Evolutionary conservation across 2,113 vertebrate species (phyloP).

Genomic region (Scomber japonicus): DNA sequence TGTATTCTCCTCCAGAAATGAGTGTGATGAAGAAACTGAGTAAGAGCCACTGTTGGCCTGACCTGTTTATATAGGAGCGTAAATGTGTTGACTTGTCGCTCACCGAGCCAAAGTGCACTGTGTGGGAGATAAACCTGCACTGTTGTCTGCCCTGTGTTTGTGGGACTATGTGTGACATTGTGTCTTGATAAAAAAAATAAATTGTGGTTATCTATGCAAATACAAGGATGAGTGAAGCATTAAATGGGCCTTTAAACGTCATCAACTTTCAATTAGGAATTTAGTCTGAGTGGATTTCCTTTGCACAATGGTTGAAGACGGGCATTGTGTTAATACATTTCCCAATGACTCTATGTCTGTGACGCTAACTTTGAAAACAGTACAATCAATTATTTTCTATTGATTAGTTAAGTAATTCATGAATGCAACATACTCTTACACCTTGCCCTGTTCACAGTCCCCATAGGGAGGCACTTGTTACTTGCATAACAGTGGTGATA

Average conservation of each 20-base stretch:
- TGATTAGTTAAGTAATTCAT: conserved; percentile 44
- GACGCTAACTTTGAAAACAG: neutral
- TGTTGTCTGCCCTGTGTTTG: conserved; percentile 40
- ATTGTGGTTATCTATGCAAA: conserved; percentile 9
- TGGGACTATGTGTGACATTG: conserved; percentile 26
- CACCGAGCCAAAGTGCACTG: conserved; percentile 84
- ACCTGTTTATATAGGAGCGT: conserved; percentile 80
- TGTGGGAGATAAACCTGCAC: conserved; percentile 75
- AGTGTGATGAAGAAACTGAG: conserved; percentile 50
- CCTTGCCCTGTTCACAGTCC: conserved; percentile 5
- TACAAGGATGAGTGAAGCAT: neutral
- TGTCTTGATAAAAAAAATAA: conserved; percentile 46
- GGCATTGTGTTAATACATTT: neutral
- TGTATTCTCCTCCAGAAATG: conserved; percentile 66
- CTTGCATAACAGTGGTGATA: conserved; percentile 70
- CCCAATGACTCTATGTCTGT: neutral
- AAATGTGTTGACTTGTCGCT: conserved; percentile 78
- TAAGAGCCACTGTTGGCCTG: conserved; percentile 25
- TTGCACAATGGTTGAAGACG: neutral
- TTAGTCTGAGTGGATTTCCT: neutral
- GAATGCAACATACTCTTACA: neutral
- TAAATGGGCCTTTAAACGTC: neutral
- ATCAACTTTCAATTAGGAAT: neutral
- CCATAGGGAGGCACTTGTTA: conserved; percentile 3
- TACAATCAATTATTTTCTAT: conserved; percentile 3